These are phyloP conservation scores for Tapera naevia DNA, from an alignment of 2,797 vertebrate species.

Conservation along the genomic window DNA sequence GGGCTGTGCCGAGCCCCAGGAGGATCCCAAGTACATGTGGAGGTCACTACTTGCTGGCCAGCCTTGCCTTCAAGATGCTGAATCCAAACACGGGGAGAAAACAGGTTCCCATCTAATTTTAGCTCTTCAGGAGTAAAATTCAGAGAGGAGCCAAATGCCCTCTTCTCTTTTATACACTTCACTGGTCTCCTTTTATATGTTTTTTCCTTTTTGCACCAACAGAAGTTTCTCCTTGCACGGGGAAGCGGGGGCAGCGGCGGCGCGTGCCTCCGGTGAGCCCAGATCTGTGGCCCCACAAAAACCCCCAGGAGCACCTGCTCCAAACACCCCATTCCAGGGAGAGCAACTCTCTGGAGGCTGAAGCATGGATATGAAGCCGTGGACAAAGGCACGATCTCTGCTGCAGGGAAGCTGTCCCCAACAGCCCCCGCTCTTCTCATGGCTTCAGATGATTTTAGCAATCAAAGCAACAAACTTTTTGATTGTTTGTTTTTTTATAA, in stretches of 20 bases:
- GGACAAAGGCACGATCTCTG: background rate
- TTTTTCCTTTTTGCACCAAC: rapidly evolving
- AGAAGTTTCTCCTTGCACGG: background rate
- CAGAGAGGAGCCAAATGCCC: rapidly evolving
- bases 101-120: rapidly evolving
- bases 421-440: background rate
- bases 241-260: rapidly evolving
- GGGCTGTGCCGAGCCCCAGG: background rate
- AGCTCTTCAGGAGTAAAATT: background rate
- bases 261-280: rapidly evolving
- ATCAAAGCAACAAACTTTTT: background rate
- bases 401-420: rapidly evolving
- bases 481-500: background rate
- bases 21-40: rapidly evolving
- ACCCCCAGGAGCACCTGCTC: background rate
- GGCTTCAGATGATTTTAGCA: background rate
- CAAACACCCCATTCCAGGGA: rapidly evolving
- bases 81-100: background rate
- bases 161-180: background rate
- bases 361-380: background rate
- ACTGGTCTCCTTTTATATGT: background rate
- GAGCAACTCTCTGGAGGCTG: rapidly evolving
- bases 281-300: rapidly evolving
- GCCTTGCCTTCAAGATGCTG: background rate
- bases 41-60: background rate